These are phyloP conservation scores for Tenodera sinensis DNA, from an alignment of 2,888 invertebrate genomes.

Conservation along the genomic window DNA sequence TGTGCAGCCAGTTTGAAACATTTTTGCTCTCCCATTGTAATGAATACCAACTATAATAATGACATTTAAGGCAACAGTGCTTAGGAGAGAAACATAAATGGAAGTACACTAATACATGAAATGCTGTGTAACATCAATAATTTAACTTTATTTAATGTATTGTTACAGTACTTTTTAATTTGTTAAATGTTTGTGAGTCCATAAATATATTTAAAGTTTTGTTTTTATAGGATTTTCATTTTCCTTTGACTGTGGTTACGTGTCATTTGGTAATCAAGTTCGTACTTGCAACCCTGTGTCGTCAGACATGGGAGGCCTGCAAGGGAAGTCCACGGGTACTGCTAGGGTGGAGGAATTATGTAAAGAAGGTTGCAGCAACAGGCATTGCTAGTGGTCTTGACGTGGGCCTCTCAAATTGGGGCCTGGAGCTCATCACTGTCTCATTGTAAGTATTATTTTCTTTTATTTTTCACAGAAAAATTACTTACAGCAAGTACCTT, in stretches of 20 bases:
- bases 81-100: no score
- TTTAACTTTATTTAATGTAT: no score
- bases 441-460: conserved; percentile 64
- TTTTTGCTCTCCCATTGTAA: no score
- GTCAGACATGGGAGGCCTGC: conserved; percentile 53
- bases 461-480: not conserved
- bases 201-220: not conserved
- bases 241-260: conserved; percentile 84
- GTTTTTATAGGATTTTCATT: conserved; percentile 71
- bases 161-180: not conserved
- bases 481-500: no score
- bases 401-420: conserved; percentile 98
- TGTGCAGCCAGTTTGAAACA: no score
- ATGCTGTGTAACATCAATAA: no score
- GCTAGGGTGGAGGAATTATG: conserved; percentile 71
- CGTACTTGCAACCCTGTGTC: conserved; percentile 67
- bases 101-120: no score
- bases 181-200: not conserved
- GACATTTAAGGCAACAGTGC: no score
- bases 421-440: conserved; percentile 88
- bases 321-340: conserved; percentile 63
- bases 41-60: no score
- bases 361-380: conserved; percentile 76
- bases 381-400: conserved; percentile 94
- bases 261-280: conserved; percentile 90